Base-by-base conservation (phyloP, 2,888 invertebrate species). In the Agonopterix alstromeriana region DNA sequence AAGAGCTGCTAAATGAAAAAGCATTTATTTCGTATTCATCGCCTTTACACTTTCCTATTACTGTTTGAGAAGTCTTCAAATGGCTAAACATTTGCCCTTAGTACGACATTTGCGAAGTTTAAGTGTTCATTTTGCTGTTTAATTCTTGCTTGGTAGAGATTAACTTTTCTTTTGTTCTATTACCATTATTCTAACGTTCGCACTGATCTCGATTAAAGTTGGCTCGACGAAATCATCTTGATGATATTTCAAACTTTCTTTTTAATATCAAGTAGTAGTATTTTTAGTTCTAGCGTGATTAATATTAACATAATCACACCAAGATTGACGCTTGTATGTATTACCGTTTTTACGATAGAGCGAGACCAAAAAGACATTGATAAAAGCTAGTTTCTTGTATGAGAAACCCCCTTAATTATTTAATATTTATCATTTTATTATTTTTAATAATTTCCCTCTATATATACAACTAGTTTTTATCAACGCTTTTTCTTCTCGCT, bases 1-100 rank as follows among this genome's bases (percentile, higher is more conserved):
- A 76, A 69, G 77, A 68, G 63, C 66, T 50, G 66, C 67, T 70
- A 73, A 79, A 79, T 78, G 76, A 81, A 78, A 79, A 77, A 70
- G 70, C 76, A 66, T 78, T 69, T 63, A 66, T 78, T 69, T 63
- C 57, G 63, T 67, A 67, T 73, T 75, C 73, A 72, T 72, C 67
- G 60, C 62, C 27, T 27, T 27, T 27, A 27, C 67, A 65, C 58
- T 64, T 63, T 56, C 57, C 57, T 57, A 63, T 64, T 57, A 54
- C 49, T 63, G 57, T 70, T 65, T 65, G 63, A 65, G 63, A 63
- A 63, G 57, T 53, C 54, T 10, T 49, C 50, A 50, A 53, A 56
- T 49, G 47, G 51, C 55, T 60, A 60, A 59, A 65, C 47, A 47
- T 51, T 52, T 46, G 43, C 45, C 42, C 45, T 44, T 47, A 54